Percentiles rank a stretch among this genome's conserved stretches.
Evolutionary conservation across 2,888 invertebrate genomes (phyloP).

Genomic region (Oxystoma pomonae): DNA sequence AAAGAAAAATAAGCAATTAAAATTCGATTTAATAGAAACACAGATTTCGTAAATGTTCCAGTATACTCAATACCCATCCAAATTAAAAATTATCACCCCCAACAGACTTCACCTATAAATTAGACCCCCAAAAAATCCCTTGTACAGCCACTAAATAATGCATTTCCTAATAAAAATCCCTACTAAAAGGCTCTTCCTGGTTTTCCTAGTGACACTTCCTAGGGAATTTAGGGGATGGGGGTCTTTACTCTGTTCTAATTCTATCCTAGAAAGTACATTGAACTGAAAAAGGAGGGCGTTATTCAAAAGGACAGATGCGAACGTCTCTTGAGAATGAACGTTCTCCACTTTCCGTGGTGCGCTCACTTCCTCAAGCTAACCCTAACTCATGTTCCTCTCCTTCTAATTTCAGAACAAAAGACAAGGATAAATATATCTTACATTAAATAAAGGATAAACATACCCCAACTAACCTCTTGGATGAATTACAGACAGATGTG

Average conservation of each 20-base stretch:
- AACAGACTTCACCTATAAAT: not conserved
- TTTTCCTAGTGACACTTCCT: not conserved
- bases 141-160: not conserved
- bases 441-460: not conserved
- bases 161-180: not conserved
- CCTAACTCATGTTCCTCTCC: not conserved
- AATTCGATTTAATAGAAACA: no score
- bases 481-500: not conserved
- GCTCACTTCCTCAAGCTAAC: not conserved
- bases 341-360: not conserved
- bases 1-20: no score
- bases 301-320: not conserved
- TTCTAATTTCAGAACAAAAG: not conserved
- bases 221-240: not conserved
- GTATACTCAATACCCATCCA: no score
- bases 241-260: not conserved
- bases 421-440: not conserved
- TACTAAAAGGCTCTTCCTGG: not conserved
- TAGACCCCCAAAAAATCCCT: not conserved
- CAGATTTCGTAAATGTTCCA: no score
- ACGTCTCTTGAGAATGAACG: not conserved
- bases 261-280: not conserved
- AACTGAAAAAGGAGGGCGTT: not conserved
- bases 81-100: not conserved
- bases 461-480: not conserved